Conservation (phyloP, 2,888 invertebrate species). For the Phaedon cochleariae region DNA sequence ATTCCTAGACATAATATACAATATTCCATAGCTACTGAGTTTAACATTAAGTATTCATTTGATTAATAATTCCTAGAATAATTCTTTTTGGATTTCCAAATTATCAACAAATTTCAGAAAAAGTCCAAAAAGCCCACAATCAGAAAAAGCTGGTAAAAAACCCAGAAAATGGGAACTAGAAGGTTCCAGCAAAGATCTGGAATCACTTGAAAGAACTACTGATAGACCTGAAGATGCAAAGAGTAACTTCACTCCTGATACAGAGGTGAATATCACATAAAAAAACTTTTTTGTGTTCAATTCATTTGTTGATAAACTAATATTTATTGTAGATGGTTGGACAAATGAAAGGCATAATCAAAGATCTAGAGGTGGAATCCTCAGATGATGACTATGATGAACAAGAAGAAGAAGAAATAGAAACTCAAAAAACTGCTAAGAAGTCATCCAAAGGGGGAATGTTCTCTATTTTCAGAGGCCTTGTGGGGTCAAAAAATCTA, state of each 20-base stretch:
- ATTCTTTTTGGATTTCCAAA: no score
- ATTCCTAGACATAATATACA: neutral
- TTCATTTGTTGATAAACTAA: constrained; percentile 18
- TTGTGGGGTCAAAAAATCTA: constrained; percentile 90
- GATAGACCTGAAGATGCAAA: constrained; percentile 75
- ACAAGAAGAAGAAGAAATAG: constrained; percentile 66
- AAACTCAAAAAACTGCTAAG: constrained; percentile 37
- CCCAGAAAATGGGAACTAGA: constrained; percentile 91
- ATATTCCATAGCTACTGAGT: neutral
- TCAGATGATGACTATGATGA: constrained; percentile 73
- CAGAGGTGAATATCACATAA: constrained; percentile 64
- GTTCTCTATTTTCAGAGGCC: constrained; percentile 84
- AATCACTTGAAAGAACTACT: constrained; percentile 81
- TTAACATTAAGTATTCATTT: neutral
- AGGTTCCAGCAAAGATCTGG: constrained; percentile 80
- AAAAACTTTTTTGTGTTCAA: constrained; percentile 2
- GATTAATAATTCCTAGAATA: neutral
- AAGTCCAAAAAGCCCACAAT: constrained; percentile 64
- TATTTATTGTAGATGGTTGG: constrained; percentile 73
- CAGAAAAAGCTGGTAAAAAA: constrained; percentile 82
- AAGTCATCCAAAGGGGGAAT: constrained; percentile 66
- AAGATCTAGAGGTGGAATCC: constrained; percentile 83
- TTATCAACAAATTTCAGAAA: constrained; percentile 56
- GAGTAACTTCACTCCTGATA: constrained; percentile 70
- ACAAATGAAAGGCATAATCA: constrained; percentile 84